Evolutionary conservation across 2,797 vertebrate species (phyloP).

Genomic region (Enteromius viviparus): DNA sequence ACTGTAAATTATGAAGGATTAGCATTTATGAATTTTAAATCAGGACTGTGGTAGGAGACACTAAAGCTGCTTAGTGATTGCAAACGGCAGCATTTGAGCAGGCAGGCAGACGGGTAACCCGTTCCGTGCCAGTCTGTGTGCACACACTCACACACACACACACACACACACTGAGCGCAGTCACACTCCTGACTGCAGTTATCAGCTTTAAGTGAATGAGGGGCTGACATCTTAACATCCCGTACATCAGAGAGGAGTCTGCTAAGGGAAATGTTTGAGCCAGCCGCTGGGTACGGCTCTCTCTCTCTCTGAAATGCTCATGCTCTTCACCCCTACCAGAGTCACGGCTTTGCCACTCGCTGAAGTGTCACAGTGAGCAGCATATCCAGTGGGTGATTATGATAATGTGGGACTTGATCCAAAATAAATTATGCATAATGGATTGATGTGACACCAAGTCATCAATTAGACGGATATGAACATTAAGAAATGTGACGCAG

Average conservation of each 20-base stretch:
- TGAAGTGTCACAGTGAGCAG: constrained; percentile 77
- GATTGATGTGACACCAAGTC: constrained; percentile 86
- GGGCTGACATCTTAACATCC: constrained; percentile 81
- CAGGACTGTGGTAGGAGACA: constrained; percentile 98
- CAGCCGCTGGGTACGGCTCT: constrained; percentile 67
- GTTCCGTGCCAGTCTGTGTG: constrained; percentile 74
- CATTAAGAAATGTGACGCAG: constrained; percentile 78
- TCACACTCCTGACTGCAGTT: constrained; percentile 70
- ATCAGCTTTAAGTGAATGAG: constrained; percentile 74
- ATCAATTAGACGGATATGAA: constrained; percentile 85
- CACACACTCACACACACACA: constrained; percentile 62
- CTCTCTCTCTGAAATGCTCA: constrained; percentile 25
- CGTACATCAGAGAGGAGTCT: constrained; percentile 58
- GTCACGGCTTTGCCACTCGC: constrained; percentile 72
- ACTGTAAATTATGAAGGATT: constrained; percentile 99
- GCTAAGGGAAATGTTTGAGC: constrained; percentile 69
- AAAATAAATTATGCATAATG: constrained; percentile 88
- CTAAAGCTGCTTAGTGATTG: constrained; percentile 99
- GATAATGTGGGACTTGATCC: constrained; percentile 85
- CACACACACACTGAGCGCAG: constrained; percentile 15
- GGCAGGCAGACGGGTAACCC: constrained; percentile 82
- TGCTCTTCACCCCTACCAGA: constrained; percentile 71
- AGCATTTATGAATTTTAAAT: constrained; percentile 99
- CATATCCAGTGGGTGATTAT: constrained; percentile 85
- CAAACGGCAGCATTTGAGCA: constrained; percentile 92